Conservation (phyloP, 2,797 vertebrate species). For the Platalea minor region DNA sequence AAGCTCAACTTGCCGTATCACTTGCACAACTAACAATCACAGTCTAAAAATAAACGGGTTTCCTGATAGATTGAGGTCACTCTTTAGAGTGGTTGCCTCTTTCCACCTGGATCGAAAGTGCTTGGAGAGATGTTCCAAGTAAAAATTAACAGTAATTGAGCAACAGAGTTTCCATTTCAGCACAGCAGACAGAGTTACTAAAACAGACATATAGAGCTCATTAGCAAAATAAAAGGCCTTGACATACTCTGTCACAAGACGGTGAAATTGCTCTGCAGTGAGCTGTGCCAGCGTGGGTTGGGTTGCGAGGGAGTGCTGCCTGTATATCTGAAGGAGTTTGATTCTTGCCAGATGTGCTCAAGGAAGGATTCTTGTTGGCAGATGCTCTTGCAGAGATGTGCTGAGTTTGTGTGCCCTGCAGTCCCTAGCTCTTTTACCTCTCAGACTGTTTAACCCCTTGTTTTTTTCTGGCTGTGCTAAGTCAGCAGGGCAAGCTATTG, state of each 20-base stretch:
- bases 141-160: constrained; percentile 28
- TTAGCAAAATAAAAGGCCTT: constrained; percentile 27
- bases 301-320: background rate
- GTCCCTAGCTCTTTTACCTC: background rate
- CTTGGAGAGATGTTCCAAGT: background rate
- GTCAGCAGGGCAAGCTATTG: background rate
- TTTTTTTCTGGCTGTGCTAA: background rate
- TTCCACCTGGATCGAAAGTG: constrained; percentile 16
- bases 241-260: background rate
- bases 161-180: constrained; percentile 16
- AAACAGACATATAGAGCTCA: background rate
- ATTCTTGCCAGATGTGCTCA: background rate
- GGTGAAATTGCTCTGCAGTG: background rate
- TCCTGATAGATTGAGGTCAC: constrained; percentile 20
- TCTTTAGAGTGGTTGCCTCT: background rate
- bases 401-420: background rate
- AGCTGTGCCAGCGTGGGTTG: background rate
- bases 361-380: background rate
- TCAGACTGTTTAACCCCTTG: background rate
- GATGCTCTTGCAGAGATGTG: background rate
- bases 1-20: background rate
- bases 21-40: constrained; percentile 14
- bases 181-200: background rate
- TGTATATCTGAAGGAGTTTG: background rate
- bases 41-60: constrained; percentile 32